phyloP scores from a whole-genome alignment of 1,140 invertebrate genomes.

The Drosophila burlai region DNA sequence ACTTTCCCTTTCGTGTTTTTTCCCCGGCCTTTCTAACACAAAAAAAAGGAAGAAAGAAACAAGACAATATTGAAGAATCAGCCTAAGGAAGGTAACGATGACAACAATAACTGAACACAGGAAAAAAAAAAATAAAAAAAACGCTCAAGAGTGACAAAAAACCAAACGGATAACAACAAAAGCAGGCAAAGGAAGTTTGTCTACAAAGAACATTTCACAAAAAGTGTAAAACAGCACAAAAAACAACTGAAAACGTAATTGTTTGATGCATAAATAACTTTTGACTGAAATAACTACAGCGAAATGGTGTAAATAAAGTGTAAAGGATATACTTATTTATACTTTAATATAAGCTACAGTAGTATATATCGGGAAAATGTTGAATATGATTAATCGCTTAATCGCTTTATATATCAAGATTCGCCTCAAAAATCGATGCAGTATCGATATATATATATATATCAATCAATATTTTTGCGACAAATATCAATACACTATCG shows the following conservation, averaged over 20 bases:
- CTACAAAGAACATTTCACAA: neutral
- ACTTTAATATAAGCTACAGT: too few species aligned
- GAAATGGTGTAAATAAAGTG: too few species aligned
- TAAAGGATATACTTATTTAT: too few species aligned
- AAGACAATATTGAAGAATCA: constrained; percentile 22
- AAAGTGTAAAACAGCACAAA: neutral
- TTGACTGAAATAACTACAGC: neutral
- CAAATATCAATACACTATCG: neutral
- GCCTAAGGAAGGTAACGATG: constrained; percentile 27
- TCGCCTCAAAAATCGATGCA: neutral
- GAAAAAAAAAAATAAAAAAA: neutral
- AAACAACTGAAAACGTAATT: neutral
- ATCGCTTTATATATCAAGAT: too few species aligned
- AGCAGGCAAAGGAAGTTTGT: constrained; percentile 35
- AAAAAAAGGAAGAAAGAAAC: constrained; percentile 6
- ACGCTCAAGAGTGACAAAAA: constrained; percentile 62
- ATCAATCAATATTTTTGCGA: neutral
- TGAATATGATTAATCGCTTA: too few species aligned
- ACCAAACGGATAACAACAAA: constrained; percentile 36
- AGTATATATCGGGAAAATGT: too few species aligned
- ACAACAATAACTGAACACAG: constrained; percentile 12
- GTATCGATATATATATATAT: neutral
- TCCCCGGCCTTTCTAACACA: constrained; percentile 15
- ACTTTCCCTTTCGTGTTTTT: neutral
- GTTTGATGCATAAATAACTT: neutral